A percentile compares a stretch with the other conserved stretches of the same genome.
Conservation (phyloP, 2,113 vertebrate species). For the Aviceda subcristata region DNA sequence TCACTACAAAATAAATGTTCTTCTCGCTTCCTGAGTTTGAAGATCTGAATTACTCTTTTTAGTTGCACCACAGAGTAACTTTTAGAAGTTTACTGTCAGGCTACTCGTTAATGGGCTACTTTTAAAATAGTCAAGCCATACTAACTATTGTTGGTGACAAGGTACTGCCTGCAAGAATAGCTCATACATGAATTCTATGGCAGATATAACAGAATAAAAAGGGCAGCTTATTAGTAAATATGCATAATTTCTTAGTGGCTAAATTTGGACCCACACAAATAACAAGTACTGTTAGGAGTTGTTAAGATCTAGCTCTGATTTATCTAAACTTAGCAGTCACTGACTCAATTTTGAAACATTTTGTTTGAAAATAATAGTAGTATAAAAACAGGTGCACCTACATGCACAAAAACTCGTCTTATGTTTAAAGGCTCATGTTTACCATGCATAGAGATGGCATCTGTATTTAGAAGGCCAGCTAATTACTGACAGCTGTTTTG, state of each 20-base stretch:
- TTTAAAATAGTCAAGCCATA: background rate
- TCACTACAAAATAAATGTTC: background rate
- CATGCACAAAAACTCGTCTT: background rate
- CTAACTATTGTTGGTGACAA: background rate
- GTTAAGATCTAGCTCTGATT: background rate
- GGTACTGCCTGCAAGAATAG: background rate
- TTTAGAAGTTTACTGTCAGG: background rate
- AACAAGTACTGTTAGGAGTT: background rate
- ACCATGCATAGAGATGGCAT: background rate
- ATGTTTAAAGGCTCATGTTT: background rate
- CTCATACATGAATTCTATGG: background rate
- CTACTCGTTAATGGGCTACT: background rate
- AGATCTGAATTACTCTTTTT: background rate
- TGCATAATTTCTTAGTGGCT: background rate
- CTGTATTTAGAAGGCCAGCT: background rate
- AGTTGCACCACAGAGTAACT: background rate
- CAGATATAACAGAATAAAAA: background rate
- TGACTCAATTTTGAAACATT: background rate
- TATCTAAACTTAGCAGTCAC: background rate
- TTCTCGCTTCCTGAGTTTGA: background rate
- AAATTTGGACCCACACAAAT: background rate
- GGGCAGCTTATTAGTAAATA: background rate
- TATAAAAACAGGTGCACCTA: background rate
- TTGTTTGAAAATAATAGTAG: background rate
- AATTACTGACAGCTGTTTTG: background rate